Evolutionary conservation across 2,888 invertebrate species (phyloP).

Genomic region (Epistrophe eligans): DNA sequence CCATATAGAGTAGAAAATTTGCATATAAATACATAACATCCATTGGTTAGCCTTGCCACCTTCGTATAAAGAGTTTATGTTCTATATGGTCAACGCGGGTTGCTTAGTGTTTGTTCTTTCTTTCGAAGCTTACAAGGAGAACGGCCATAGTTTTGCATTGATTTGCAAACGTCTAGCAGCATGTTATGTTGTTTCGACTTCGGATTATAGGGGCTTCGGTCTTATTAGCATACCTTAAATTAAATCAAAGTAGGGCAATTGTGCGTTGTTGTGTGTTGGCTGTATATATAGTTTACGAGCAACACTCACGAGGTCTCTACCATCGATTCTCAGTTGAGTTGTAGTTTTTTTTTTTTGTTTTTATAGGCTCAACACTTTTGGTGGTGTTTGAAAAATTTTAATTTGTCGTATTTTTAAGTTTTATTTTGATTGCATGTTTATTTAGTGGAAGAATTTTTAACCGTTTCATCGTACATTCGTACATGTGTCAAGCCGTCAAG

Average conservation of each 20-base stretch:
- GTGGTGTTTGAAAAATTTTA: background rate
- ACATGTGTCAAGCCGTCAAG: conserved; percentile 40
- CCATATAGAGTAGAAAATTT: conserved; percentile 45
- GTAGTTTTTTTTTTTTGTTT: conserved; percentile 7
- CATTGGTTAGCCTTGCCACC: conserved; percentile 29
- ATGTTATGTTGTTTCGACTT: conserved; percentile 47
- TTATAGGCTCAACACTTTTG: conserved; percentile 28
- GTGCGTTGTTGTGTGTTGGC: conserved; percentile 48
- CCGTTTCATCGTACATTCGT: conserved; percentile 30
- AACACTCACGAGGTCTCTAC: conserved; percentile 42
- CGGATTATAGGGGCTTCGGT: conserved; percentile 10
- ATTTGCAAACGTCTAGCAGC: conserved; percentile 39
- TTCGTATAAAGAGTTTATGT: conserved; percentile 25
- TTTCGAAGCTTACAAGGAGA: conserved; percentile 21
- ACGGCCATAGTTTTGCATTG: conserved; percentile 42
- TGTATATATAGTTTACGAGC: conserved; percentile 43
- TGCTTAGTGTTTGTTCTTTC: conserved; percentile 22
- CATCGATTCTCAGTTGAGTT: conserved; percentile 21
- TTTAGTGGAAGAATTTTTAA: conserved; percentile 40
- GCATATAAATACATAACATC: conserved; percentile 61
- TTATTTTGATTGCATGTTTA: conserved; percentile 38
- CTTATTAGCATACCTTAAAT: conserved; percentile 44
- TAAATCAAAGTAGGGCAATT: conserved; percentile 52
- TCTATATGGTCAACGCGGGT: conserved; percentile 1
- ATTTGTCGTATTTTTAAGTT: conserved; percentile 8